Evolutionary conservation across 2,113 vertebrate species (phyloP), one percentile per base, ranked within the genome.

Genomic region (Malaclemys terrapin): DNA sequence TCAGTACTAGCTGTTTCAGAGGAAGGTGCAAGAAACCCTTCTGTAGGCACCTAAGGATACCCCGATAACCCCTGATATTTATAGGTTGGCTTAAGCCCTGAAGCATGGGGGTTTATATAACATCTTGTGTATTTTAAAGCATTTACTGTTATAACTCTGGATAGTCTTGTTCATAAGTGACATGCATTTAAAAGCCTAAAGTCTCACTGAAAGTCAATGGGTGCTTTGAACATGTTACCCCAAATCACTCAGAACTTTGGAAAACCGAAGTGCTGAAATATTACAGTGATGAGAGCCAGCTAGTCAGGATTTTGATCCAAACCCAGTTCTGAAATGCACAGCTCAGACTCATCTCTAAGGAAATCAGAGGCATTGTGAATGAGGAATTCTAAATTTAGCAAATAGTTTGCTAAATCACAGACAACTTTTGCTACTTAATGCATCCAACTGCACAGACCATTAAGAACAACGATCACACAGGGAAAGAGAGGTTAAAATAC

Each of bases 21-120:
- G 29, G 72, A 75, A 57, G 42, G 52, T 57, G 42, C 20, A 14
- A 75, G 75, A 2, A 80, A 57, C 76, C 89, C 56, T 29, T 8
- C 59, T 45, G 85, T 78, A 92, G 80, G 59, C 89, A 54, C 52
- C 7, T 13, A 38, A 0, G 2, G 52, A 47, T 3, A 50, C 54
- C 53, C 9, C 2, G 49, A 3, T 31, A 2, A 3, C 1, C 50
- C 2, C 20, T 0, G 19, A 0, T 0, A 57, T 31, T 0, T 1
- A 6, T 42, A 78, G 65, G 6, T 82, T 3, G 85, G 88, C 2
- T 45, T 0, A 50, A 85, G 82, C 45, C 79, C 91, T 5, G 65
- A 35, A 17, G 92, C 3, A 52, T 45, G 53, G 80, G 83, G 69
- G 47, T 31, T 1, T 16, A 0, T 0, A 80, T 49, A 19, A n/a